Conservation (phyloP, 1,140 invertebrate species). For the Sitobion miscanthi region DNA sequence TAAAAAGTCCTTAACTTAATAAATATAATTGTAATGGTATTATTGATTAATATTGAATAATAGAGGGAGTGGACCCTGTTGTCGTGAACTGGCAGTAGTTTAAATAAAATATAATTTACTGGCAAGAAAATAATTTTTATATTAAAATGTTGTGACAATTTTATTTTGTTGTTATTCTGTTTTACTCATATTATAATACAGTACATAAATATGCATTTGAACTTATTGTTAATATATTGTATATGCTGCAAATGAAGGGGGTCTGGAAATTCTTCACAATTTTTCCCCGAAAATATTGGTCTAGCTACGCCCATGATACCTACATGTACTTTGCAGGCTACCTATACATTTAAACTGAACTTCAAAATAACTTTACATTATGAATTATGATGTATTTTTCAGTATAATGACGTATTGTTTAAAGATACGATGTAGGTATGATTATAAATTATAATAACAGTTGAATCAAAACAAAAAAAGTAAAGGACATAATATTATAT, state of each 20-base stretch:
- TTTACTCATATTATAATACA: background rate
- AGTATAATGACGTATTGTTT: no score
- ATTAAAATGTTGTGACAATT: background rate
- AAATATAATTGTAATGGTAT: background rate
- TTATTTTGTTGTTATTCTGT: background rate
- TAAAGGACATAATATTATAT: no score
- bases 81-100: background rate
- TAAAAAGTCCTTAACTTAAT: background rate
- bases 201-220: background rate
- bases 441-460: no score
- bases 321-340: no score
- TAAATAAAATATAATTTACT: no score
- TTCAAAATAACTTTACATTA: no score
- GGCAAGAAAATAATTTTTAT: background rate
- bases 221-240: background rate
- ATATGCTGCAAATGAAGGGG: background rate
- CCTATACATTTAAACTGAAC: no score
- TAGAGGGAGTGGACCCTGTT: background rate
- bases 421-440: no score
- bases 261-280: background rate
- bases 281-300: background rate
- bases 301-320: background rate
- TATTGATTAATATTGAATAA: background rate
- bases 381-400: no score
- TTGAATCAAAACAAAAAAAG: no score